Base-by-base conservation (phyloP, 2,113 vertebrate genomes). In the Rhinogobius similis region DNA sequence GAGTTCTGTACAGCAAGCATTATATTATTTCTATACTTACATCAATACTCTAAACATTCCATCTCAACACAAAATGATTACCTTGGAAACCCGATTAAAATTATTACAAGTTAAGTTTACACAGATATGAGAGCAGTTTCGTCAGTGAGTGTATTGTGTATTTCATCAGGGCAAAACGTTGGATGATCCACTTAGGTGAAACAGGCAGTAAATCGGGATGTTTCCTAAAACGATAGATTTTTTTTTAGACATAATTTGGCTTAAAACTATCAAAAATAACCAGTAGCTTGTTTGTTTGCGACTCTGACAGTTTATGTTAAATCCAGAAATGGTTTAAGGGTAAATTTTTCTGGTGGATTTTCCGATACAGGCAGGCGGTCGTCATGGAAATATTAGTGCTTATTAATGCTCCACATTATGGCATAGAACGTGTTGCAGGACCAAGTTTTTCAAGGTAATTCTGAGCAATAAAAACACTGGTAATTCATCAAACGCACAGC, bases 281-380 rank as follows among this genome's bases (percentile, higher is more conserved):
- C 21, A 23, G 11, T 23, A 13, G 52, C 9, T 36, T 36, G 32
- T 36, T 29, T 12, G 39, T 12, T 41, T 2, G 39, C 39, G 2
- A 11, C 8, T 12, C 11, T 41, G 8, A 41, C 39, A 41, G 39
- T 41, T 11, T 11, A 12, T 2, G 10, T 12, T 11, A 12, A 41
- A 10, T 41, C 10, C 10, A 11, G 39, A 41, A 41, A 2, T 41
- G 10, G 10, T 41, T 10, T 2, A 2, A 41, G 2, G 39, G 39
- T 41, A 11, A 41, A 0, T 10, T 43, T 43, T 43, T 43, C 41
- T 43, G 41, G 41, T 14, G 41, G 11, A 43, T 2, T 2, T 2
- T 13, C 1, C n/a, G n/a, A n/a, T 14, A 43, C 0, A 13, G 14
- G 1, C 4, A 2, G 14, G 1, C 4, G 0, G 12, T 43, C 1